A percentile compares a stretch with the other conserved stretches of the same genome.
These are phyloP conservation scores for Forbesichthys agassizii DNA, from an alignment of 2,113 vertebrate genomes.

Conservation along the genomic window DNA sequence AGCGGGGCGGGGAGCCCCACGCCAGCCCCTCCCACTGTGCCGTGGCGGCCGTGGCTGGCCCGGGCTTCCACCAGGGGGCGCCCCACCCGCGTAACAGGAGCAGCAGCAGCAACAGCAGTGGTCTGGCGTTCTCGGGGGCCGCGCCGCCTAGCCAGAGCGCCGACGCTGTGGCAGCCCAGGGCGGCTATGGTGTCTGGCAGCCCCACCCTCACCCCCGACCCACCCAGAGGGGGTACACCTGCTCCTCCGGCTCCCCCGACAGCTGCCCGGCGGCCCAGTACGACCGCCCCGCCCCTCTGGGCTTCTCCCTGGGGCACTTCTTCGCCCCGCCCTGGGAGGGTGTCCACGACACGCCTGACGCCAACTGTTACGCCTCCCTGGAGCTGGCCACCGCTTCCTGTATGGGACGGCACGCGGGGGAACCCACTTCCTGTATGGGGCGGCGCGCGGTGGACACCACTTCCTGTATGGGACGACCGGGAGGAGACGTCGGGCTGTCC, in stretches of 20 bases:
- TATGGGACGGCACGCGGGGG: slow-evolving; percentile 36
- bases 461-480: slow-evolving; percentile 61
- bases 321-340: slow-evolving; percentile 89
- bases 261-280: slow-evolving; percentile 58
- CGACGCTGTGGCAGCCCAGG: slow-evolving; percentile 68
- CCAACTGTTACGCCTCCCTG: slow-evolving; percentile 87
- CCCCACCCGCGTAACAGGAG: slow-evolving; percentile 54
- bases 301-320: slow-evolving; percentile 85
- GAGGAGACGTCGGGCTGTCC: slow-evolving; percentile 71
- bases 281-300: slow-evolving; percentile 79
- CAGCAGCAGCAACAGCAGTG: slow-evolving; percentile 9
- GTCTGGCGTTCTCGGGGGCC: slow-evolving; percentile 74
- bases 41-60: slow-evolving; percentile 66
- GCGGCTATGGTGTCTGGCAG: slow-evolving; percentile 85
- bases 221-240: slow-evolving; percentile 81
- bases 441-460: slow-evolving; percentile 25
- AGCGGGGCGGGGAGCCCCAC: slow-evolving; percentile 74
- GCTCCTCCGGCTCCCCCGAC: slow-evolving; percentile 79
- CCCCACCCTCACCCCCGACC: slow-evolving; percentile 55
- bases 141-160: slow-evolving; percentile 78
- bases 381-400: slow-evolving; percentile 81
- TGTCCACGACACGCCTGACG: slow-evolving; percentile 84
- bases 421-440: slow-evolving; percentile 64
- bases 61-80: slow-evolving; percentile 72
- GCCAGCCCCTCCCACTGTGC: slow-evolving; percentile 87